Base-by-base conservation (phyloP, 2,797 vertebrate species). In the Spheniscus humboldti region DNA sequence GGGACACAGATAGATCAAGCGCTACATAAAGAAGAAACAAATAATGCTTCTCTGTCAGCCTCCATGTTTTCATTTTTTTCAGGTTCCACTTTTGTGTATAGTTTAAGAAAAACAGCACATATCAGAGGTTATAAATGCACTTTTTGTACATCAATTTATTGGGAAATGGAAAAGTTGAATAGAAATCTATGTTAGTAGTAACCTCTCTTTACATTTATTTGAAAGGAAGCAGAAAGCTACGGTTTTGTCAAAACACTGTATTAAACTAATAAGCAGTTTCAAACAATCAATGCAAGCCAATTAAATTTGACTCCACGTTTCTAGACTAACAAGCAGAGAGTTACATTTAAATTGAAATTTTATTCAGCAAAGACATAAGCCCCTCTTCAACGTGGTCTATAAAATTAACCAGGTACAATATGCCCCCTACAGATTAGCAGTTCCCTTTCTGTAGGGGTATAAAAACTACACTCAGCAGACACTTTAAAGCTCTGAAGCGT, bases 181-280 rank as follows among this genome's bases (percentile, higher is more conserved):
- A 75, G 20, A 86, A 86, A 55, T 75, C 47, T 79, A 3, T 76
- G 23, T 72, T 59, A 72, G n/a, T 33, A 53, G 35, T 71, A 89
- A 86, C 43, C 22, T 59, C 13, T 23, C 43, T 79, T 88, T 78
- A 18, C 56, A 71, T 66, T 88, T 86, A 45, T 69, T 72, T 92
- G 69, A 47, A 72, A 80, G 69, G 48, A 90, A 73, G 45, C 13
- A 89, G 47, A 94, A 87, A 69, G 68, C 47, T 87, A 43, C 27
- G 39, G 25, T 66, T 96, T 89, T 90, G 59, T 67, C 59, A 94
- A 85, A 97, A 94, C 64, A 88, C 31, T 63, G 30, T 69, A 83
- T 91, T 94, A 94, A 86, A 95, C 71, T 74, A 95, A 94, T 90
- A 92, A 96, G 79, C 89, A 95, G 72, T 66, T 87, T 77, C 75